Evolutionary conservation across 2,113 vertebrate genomes (phyloP).

Genomic region (Tragelaphus buxtoni): DNA sequence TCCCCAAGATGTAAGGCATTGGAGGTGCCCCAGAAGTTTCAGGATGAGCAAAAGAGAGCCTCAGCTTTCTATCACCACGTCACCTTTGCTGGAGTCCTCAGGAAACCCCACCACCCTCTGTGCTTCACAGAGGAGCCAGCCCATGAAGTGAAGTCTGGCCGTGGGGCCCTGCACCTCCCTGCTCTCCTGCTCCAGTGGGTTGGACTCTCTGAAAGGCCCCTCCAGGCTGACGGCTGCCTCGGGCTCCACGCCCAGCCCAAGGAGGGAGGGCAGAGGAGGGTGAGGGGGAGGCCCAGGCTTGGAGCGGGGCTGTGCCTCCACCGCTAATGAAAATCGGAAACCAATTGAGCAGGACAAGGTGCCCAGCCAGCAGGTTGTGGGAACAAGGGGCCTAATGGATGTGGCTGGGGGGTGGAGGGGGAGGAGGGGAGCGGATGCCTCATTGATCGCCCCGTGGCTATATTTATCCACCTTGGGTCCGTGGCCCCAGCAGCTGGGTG

Average conservation of each 20-base stretch:
- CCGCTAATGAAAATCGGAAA: conserved; percentile 86
- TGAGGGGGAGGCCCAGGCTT: conserved; percentile 59
- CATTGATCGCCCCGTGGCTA: conserved; percentile 84
- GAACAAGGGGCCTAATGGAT: conserved; percentile 78
- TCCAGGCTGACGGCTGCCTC: neutral
- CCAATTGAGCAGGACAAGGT: conserved; percentile 79
- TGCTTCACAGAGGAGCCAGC: neutral
- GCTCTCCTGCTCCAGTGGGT: neutral
- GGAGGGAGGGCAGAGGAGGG: neutral
- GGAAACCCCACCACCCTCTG: neutral
- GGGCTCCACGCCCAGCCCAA: conserved; percentile 52
- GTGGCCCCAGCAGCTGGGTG: conserved; percentile 86
- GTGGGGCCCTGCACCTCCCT: neutral
- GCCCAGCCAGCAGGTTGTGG: conserved; percentile 85
- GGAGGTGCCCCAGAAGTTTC: neutral
- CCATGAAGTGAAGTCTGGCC: neutral
- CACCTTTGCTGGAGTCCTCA: neutral
- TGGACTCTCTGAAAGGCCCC: conserved; percentile 1
- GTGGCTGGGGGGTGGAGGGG: conserved; percentile 39
- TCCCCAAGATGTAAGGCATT: neutral
- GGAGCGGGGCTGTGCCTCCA: conserved; percentile 65
- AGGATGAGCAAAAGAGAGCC: neutral
- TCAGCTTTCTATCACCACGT: fast-evolving
- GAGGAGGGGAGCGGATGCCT: conserved; percentile 77
- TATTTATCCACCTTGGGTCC: conserved; percentile 85